Evolutionary conservation across 2,888 invertebrate genomes (phyloP).

Genomic region (Adelphocoris suturalis): DNA sequence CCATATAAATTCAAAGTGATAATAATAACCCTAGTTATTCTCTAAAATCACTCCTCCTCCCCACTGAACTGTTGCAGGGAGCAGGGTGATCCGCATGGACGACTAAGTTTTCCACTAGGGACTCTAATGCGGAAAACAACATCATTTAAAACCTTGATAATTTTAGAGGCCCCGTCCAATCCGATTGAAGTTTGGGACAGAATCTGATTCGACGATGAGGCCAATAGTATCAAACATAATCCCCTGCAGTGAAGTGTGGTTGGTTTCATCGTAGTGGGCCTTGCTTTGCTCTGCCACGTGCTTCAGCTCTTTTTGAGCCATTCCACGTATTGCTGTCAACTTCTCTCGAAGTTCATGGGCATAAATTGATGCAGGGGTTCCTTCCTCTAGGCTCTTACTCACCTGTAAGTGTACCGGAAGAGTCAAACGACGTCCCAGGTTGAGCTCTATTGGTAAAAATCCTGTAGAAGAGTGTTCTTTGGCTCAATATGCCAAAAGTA

Average conservation of each 20-base stretch:
- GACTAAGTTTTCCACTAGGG: not conserved
- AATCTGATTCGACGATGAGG: not conserved
- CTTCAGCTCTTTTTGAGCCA: not conserved
- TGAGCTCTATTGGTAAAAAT: not conserved
- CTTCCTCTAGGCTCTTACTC: not conserved
- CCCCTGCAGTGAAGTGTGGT: not conserved
- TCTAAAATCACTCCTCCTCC: not conserved
- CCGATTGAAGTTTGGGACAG: not conserved
- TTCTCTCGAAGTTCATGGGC: not conserved
- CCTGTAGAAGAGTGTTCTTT: not conserved
- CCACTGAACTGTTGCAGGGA: not conserved
- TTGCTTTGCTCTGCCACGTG: not conserved
- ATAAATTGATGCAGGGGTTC: not conserved
- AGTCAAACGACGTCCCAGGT: too few relatives aligned
- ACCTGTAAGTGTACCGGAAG: not conserved
- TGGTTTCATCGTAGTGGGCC: not conserved
- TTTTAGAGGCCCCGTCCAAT: not conserved
- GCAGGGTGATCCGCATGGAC: not conserved
- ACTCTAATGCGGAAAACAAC: not conserved
- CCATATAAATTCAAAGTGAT: too few relatives aligned
- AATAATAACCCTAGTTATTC: too few relatives aligned
- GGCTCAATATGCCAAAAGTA: not conserved
- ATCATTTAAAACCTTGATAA: not conserved
- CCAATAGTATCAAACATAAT: not conserved
- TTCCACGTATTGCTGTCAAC: not conserved